Base-by-base conservation (phyloP, 2,113 vertebrate genomes). In the Neogale vison region DNA sequence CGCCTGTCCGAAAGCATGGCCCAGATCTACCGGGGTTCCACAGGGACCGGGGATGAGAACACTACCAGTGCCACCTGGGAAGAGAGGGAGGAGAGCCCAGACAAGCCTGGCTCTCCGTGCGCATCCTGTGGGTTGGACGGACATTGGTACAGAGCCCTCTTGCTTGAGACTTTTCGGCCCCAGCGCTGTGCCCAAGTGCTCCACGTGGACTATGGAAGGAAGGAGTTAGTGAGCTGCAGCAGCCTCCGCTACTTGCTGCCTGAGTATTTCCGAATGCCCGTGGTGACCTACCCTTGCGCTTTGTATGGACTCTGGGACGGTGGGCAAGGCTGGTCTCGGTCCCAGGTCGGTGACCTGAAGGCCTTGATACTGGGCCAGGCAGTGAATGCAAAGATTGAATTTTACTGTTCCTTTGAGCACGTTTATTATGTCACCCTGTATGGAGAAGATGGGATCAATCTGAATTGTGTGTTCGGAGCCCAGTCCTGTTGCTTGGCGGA, bases 181-280 rank as follows among this genome's bases (percentile, higher is more conserved):
- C 98, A 97, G 81, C 98, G 98, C 36, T 90, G 99, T 59, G 99
- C 99, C 71, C 98, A 99, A 26, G 99, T 99, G 26, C 98, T 99
- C 55, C 99, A 99, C 2, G 99, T 99, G 13, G 99, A 99, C 97
- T 99, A 98, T 31, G 99, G 99, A 36, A 99, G 98, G 76, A 99
- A 99, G 95, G 99, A 99, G 74, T 97, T 99, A 23, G 99, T 99
- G 82, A 98, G 98, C 31, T 93, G 98, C 18, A 98, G 99, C 7
- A 98, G 99, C 83, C 93, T 99, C 67, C 98, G 99, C 88, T 98
- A 97, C 31, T 97, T 99, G 94, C 98, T 99, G 29, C 34, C 98
- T 0, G 99, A 99, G 77, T 99, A 99, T 79, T 99, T 99, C 42
- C 99, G 99, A 55, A 99, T 99, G 99, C 99, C 99, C 0, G 99